A percentile compares a stretch with the other conserved stretches of the same genome.
Conservation (phyloP, 2,113 vertebrate genomes). For the Hydrolagus affinis region DNA sequence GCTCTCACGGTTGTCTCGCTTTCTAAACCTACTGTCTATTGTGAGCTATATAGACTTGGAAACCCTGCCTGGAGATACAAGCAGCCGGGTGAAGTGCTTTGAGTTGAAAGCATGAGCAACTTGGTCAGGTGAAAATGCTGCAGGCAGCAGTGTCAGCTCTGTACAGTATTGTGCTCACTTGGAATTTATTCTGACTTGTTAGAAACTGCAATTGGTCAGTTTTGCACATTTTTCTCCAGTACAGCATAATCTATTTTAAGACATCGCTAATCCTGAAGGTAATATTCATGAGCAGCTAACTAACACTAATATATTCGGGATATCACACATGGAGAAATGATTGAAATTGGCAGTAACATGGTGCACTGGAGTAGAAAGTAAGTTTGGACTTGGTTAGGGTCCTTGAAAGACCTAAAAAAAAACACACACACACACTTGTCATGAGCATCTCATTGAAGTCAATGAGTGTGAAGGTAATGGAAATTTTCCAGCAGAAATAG, state of each 20-base stretch:
- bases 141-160: not conserved
- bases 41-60: no score
- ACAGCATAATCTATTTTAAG: not conserved
- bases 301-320: not conserved
- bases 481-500: no score
- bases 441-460: no score
- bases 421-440: no score
- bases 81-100: not conserved
- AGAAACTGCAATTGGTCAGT: not conserved
- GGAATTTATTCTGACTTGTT: not conserved
- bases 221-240: not conserved
- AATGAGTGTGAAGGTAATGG: no score
- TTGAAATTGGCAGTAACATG: no score
- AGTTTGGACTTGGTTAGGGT: no score
- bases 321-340: not conserved
- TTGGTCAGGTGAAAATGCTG: not conserved
- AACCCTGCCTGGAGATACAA: no score
- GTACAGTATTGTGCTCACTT: not conserved
- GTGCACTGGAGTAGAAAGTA: no score
- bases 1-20: no score
- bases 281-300: not conserved
- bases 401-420: no score
- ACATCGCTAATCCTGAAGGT: not conserved
- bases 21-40: no score
- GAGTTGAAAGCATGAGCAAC: not conserved